Conservation (phyloP, 1,140 invertebrate genomes). For the Ctenoplectra terminalis region DNA sequence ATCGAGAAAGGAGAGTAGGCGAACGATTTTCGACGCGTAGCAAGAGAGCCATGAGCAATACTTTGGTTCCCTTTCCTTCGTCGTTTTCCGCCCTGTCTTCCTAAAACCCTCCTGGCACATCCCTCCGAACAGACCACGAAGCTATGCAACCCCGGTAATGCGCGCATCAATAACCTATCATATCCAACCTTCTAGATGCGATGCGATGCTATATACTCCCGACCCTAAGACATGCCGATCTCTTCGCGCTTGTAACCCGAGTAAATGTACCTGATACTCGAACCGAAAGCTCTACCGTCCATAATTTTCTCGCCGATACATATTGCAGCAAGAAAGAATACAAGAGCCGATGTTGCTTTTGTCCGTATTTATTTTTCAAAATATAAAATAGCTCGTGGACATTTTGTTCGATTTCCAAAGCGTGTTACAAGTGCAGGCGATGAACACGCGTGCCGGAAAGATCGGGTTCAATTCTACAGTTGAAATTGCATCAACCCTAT, state of each 20-base stretch:
- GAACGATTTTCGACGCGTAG: constrained; percentile 67
- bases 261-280: constrained; percentile 49
- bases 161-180: constrained; percentile 80
- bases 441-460: background rate
- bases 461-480: constrained; percentile 17
- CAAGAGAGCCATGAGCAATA: constrained; percentile 35
- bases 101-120: constrained; percentile 50
- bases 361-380: background rate
- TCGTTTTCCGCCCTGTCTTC: constrained; percentile 49
- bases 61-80: constrained; percentile 14
- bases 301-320: constrained; percentile 24
- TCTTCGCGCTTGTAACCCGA: constrained; percentile 45
- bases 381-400: background rate
- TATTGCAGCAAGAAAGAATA: background rate
- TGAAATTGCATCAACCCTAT: constrained; percentile 48
- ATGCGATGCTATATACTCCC: constrained; percentile 19
- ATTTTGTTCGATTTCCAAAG: background rate
- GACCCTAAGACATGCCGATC: constrained; percentile 41
- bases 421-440: background rate
- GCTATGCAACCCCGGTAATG: constrained; percentile 74
- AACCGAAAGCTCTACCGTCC: constrained; percentile 33
- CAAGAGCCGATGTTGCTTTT: background rate
- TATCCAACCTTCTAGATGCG: constrained; percentile 66
- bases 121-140: constrained; percentile 56
- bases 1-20: background rate